These are phyloP conservation scores for Thereva nobilitata DNA, from an alignment of 2,888 invertebrate species.

Conservation along the genomic window DNA sequence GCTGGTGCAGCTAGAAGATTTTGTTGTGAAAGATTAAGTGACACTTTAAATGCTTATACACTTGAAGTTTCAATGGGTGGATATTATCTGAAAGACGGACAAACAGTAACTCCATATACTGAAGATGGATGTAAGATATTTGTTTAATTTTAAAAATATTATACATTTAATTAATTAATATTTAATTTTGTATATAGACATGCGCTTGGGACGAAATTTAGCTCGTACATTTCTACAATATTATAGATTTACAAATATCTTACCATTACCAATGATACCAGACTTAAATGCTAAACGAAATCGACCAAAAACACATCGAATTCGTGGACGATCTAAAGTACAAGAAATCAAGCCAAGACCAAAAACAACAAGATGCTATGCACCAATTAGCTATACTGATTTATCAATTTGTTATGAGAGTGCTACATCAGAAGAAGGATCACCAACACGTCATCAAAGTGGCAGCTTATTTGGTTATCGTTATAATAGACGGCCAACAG, in stretches of 20 bases:
- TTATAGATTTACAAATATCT: constrained; percentile 74
- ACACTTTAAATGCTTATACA: constrained; percentile 85
- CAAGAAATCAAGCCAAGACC: constrained; percentile 58
- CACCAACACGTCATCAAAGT: constrained; percentile 49
- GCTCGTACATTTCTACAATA: constrained; percentile 78
- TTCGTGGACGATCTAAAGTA: constrained; percentile 54
- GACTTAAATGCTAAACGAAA: constrained; percentile 56
- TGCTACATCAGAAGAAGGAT: constrained; percentile 60
- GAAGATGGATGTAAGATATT: constrained; percentile 94
- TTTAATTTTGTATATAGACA: constrained; percentile 61
- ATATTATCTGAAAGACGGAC: constrained; percentile 71
- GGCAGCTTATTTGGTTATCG: constrained; percentile 41
- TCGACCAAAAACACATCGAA: constrained; percentile 55
- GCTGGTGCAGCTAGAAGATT: constrained; percentile 86
- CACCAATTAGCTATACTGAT: constrained; percentile 62
- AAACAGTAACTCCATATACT: constrained; percentile 81
- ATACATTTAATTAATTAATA: not conserved
- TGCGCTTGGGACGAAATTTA: constrained; percentile 76
- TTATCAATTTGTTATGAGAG: constrained; percentile 63
- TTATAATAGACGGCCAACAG: constrained; percentile 39
- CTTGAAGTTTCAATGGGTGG: constrained; percentile 90
- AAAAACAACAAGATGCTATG: constrained; percentile 60
- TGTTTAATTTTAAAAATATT: not conserved
- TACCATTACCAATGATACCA: constrained; percentile 60
- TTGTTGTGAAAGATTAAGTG: constrained; percentile 74